Base-by-base conservation (phyloP, 2,797 vertebrate genomes). In the Pithecia hirsuta region DNA sequence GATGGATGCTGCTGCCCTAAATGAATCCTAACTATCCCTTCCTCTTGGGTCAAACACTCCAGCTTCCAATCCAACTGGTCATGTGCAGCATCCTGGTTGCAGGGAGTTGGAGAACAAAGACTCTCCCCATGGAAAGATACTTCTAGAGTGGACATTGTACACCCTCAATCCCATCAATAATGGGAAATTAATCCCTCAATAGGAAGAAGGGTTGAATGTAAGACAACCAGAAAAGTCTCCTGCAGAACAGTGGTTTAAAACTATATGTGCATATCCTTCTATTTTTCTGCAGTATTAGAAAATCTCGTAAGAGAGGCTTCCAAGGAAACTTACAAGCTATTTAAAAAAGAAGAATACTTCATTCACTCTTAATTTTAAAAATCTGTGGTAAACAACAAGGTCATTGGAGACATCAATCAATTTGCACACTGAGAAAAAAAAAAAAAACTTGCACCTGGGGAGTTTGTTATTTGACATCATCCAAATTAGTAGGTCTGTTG, bases 341-440 rank as follows among this genome's bases (percentile, higher is more conserved):
- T 36, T 22, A 88, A 80, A 95, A 94, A 85, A 41, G 30, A 72
- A 5, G 17, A 72, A 8, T 44, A 74, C 10, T 93, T 61, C 39
- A 59, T 84, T 84, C 26, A 88, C 85, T 70, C 55, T 95, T 91
- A 70, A 84, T 93, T 94, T 22, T 61, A 70, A 61, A 94, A 86
- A 64, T 17, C 17, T 30, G 8, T 95, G 41, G n/a, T 52, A 94
- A 89, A 72, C 91, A 90, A 61, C 5, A 44, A 75, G 44, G 36
- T 87, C 92, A 75, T 7, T 74, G 50, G 87, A n/a, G 24, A 85
- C 33, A 33, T 80, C 22, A 59, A 22, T 64, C 39, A 74, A 19
- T 79, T 78, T 94, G 6, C 72, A 93, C 39, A 64, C 11, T 52
- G 28, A 96, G 15, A 64, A 46, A 72, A 83, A 91, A 36, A 36